Evolutionary conservation across 1,140 invertebrate genomes (phyloP).

Genomic region (Diplogasteroides magnus): DNA sequence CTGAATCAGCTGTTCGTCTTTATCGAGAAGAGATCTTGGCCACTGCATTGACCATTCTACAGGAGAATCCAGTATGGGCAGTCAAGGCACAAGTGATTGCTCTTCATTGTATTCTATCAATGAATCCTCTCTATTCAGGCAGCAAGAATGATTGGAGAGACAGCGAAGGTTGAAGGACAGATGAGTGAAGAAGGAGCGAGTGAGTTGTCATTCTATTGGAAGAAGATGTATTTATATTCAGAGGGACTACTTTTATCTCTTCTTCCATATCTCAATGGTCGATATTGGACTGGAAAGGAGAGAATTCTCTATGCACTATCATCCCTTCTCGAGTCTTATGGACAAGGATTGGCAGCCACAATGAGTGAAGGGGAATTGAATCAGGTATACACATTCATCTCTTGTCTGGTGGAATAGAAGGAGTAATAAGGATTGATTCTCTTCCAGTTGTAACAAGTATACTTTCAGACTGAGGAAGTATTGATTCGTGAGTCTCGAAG

Average conservation of each 20-base stretch:
- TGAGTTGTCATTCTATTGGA: not conserved
- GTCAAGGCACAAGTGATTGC: conserved; percentile 64
- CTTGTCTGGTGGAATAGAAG: not conserved
- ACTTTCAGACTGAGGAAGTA: not conserved
- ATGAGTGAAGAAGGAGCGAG: not conserved
- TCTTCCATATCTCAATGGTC: conserved; percentile 17
- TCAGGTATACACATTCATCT: not conserved
- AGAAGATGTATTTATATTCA: conserved; percentile 1
- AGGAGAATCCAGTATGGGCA: conserved; percentile 73
- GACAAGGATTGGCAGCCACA: not conserved
- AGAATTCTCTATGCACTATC: conserved; percentile 7
- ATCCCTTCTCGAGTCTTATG: not conserved
- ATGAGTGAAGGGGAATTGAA: not conserved
- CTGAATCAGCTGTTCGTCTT: conserved; percentile 72
- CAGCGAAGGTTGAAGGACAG: conserved; percentile 53
- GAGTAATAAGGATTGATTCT: not conserved
- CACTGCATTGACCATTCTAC: conserved; percentile 67
- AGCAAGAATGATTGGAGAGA: conserved; percentile 72
- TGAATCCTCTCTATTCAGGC: conserved; percentile 61
- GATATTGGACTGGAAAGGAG: conserved; percentile 35
- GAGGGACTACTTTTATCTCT: conserved; percentile 7
- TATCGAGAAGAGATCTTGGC: conserved; percentile 71
- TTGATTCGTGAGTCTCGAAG: not conserved
- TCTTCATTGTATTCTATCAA: not conserved
- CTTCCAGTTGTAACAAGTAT: not conserved